Conservation (phyloP, 2,888 invertebrate genomes). For the Cheilosia vernalis region DNA sequence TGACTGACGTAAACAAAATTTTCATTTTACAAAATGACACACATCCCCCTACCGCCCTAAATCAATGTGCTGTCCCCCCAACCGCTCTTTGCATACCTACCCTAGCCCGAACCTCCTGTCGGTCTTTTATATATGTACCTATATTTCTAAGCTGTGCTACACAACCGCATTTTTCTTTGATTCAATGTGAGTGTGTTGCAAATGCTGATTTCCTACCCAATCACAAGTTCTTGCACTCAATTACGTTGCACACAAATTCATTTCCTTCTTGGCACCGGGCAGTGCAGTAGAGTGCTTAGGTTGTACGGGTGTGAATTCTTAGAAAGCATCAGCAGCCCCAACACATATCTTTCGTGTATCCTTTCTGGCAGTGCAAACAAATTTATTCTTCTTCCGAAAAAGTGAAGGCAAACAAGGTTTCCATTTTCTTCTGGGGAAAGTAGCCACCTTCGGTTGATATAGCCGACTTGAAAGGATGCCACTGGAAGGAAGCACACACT, state of each 20-base stretch:
- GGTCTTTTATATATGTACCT: conserved; percentile 22
- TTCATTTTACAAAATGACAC: conserved; percentile 53
- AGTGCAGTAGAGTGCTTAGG: not conserved
- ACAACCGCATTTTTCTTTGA: not conserved
- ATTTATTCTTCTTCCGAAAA: conserved; percentile 60
- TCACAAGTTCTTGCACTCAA: conserved; percentile 33
- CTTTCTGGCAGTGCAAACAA: conserved; percentile 62
- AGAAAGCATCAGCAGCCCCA: conserved; percentile 17
- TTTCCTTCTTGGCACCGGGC: conserved; percentile 61
- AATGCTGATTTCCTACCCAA: conserved; percentile 38
- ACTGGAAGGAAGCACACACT: conserved; percentile 20
- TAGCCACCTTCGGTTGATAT: conserved; percentile 19
- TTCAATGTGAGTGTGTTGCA: not conserved
- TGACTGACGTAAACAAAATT: conserved; percentile 60
- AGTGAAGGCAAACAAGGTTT: conserved; percentile 64
- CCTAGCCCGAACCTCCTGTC: not conserved
- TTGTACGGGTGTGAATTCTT: conserved; percentile 8
- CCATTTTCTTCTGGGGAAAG: not conserved
- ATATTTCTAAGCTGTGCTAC: not conserved
- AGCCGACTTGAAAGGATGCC: conserved; percentile 56
- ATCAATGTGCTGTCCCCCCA: conserved; percentile 3
- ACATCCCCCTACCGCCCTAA: conserved; percentile 22
- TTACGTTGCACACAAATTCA: conserved; percentile 47
- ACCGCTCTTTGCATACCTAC: not conserved
- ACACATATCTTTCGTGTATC: conserved; percentile 41